These are phyloP conservation scores for Anthrax anthrax DNA, from an alignment of 2,888 invertebrate species.

Conservation along the genomic window DNA sequence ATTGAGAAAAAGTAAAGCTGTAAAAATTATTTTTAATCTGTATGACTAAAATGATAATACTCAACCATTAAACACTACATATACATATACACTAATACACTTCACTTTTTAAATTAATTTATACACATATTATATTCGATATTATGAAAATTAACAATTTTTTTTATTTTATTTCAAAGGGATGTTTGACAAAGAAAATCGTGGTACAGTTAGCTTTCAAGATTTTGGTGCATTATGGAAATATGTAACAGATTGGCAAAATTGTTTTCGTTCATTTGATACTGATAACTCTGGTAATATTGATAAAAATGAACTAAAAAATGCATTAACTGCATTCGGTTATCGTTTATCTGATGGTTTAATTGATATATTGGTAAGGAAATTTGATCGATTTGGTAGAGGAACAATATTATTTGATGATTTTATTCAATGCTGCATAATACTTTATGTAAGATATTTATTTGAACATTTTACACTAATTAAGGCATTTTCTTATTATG, in stretches of 20 bases:
- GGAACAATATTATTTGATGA: conserved; percentile 94
- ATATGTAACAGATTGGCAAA: conserved; percentile 96
- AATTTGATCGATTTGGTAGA: conserved; percentile 85
- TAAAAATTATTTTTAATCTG: neutral
- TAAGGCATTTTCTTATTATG: neutral
- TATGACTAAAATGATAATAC: neutral
- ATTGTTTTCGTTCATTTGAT: conserved; percentile 88
- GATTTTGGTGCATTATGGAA: conserved; percentile 96
- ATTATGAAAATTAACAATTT: neutral
- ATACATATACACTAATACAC: no score
- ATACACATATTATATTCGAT: no score
- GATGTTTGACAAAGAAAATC: conserved; percentile 86
- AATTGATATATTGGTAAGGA: conserved; percentile 65
- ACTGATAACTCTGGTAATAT: conserved; percentile 86
- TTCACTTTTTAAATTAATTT: no score
- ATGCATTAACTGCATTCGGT: conserved; percentile 81
- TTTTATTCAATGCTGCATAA: conserved; percentile 92
- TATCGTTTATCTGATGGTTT: conserved; percentile 73
- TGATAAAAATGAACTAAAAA: conserved; percentile 77
- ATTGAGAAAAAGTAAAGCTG: neutral
- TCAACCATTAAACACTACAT: no score
- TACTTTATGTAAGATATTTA: conserved; percentile 62
- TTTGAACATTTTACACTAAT: neutral
- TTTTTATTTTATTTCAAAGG: conserved; percentile 37
- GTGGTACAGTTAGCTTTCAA: conserved; percentile 82